Percentiles rank a stretch among this genome's conserved stretches.
Conservation (phyloP, 2,888 invertebrate genomes). For the Phasia obesa region DNA sequence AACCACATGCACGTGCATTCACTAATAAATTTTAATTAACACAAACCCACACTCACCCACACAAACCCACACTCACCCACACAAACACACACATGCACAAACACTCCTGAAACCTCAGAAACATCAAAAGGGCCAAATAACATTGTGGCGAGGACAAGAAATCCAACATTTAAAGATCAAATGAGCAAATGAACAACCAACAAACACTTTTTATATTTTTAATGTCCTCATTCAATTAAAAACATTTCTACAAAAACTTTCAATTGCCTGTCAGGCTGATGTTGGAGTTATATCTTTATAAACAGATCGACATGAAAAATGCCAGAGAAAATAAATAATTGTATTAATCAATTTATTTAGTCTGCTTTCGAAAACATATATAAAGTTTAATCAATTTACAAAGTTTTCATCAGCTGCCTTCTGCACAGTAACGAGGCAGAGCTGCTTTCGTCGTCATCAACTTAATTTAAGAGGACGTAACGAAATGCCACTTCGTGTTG, state of each 20-base stretch:
- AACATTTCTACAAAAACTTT: conserved; percentile 8
- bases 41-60: neutral
- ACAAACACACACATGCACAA: no score
- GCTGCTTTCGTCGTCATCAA: neutral
- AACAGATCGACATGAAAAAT: neutral
- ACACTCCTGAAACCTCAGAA: conserved; percentile 7
- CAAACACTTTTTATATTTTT: conserved; percentile 26
- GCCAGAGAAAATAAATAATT: conserved; percentile 32
- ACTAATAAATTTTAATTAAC: conserved; percentile 70
- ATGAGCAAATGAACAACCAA: conserved; percentile 34
- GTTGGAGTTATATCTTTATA: neutral
- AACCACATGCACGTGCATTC: conserved; percentile 21
- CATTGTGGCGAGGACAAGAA: conserved; percentile 47
- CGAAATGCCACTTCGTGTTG: conserved; percentile 43
- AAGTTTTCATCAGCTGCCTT: conserved; percentile 21
- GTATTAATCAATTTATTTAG: conserved; percentile 37
- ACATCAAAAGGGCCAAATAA: conserved; percentile 36
- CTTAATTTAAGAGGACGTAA: conserved; percentile 34
- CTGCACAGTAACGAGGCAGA: neutral
- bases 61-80: no score
- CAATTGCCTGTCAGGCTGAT: conserved; percentile 5
- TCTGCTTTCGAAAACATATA: conserved; percentile 9
- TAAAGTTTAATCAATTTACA: conserved; percentile 17
- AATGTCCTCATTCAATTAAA: conserved; percentile 50
- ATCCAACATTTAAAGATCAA: conserved; percentile 41